Base-by-base conservation (phyloP, 2,113 vertebrate species). In the Gymnocephalus cernua region DNA sequence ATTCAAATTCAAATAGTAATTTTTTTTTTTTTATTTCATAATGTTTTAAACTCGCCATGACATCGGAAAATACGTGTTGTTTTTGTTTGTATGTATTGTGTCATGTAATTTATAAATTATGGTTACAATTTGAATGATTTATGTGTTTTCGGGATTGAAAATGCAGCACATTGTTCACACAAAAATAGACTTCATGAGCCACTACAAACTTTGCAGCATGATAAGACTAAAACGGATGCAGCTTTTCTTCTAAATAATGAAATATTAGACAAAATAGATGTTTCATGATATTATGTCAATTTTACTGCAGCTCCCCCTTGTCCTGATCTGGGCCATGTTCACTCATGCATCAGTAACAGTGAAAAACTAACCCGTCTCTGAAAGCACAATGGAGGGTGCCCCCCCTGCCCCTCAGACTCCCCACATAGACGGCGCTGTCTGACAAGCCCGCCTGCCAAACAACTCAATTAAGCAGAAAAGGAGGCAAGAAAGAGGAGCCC, bases 391-490 rank as follows among this genome's bases (percentile, higher is more conserved):
- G 89, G 84, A 50, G 65, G 88, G 44, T 54, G 73, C 88, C 92
- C 89, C 89, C 81, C 79, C 82, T 44, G 77, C 78, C 87, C 90
- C 86, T 68, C 61, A 79, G 95, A 95, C 95, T 95, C 94, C 94
- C 95, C 95, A 95, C 95, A 93, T 93, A 90, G 95, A 93, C 88
- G 78, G 73, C 59, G 70, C 86, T 77, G 93, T 94, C 93, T 92
- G 94, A 95, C 93, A 91, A 93, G 93, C 93, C 93, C 64, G 93
- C 92, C 95, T 94, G 93, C 95, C 93, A 95, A 94, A 95, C 93
- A 95, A 95, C 95, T 95, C 93, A 95, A 96, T 96, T 95, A 95
- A 95, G 92, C 90, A 94, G 91, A 94, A 94, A 93, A 90, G 91
- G 90, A 93, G 92, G 91, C 89, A 89, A 94, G 91, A 93, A 92